Percentiles rank a stretch among this genome's conserved stretches.
Conservation (phyloP, 2,888 invertebrate genomes). For the Aspidapion aeneum region DNA sequence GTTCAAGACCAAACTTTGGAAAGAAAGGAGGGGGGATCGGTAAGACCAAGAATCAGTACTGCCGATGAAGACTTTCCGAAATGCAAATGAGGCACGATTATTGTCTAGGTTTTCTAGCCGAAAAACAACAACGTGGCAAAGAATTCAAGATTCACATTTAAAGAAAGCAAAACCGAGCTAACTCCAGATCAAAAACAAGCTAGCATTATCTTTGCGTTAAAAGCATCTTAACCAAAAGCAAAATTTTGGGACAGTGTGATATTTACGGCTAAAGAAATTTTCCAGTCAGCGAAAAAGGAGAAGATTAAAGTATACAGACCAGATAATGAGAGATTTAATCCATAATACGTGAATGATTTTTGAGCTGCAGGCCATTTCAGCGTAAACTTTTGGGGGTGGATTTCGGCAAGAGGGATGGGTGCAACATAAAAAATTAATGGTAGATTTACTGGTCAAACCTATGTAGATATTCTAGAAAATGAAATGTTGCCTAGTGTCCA, state of each 20-base stretch:
- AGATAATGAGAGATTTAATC: too few species aligned
- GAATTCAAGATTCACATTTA: not conserved
- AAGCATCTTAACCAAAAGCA: too few species aligned
- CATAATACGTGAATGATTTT: too few species aligned
- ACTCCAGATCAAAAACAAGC: too few species aligned
- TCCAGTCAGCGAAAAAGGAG: too few species aligned
- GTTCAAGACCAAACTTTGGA: not conserved
- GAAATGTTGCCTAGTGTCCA: not conserved
- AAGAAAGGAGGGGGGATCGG: not conserved
- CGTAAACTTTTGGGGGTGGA: not conserved
- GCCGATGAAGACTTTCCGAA: not conserved
- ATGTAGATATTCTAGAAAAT: not conserved
- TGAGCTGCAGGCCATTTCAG: not conserved
- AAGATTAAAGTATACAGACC: too few species aligned
- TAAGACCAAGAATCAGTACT: not conserved
- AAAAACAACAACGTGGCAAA: not conserved
- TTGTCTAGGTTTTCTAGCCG: not conserved
- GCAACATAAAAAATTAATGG: not conserved
- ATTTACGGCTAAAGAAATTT: too few species aligned
- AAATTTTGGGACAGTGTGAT: too few species aligned
- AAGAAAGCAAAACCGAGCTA: too few species aligned
- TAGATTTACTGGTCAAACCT: not conserved
- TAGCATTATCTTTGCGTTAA: too few species aligned
- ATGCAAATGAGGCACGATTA: not conserved
- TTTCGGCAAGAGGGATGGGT: not conserved